phyloP scores from a whole-genome alignment of 2,113 vertebrate species.

The Dipodomys ordii region DNA sequence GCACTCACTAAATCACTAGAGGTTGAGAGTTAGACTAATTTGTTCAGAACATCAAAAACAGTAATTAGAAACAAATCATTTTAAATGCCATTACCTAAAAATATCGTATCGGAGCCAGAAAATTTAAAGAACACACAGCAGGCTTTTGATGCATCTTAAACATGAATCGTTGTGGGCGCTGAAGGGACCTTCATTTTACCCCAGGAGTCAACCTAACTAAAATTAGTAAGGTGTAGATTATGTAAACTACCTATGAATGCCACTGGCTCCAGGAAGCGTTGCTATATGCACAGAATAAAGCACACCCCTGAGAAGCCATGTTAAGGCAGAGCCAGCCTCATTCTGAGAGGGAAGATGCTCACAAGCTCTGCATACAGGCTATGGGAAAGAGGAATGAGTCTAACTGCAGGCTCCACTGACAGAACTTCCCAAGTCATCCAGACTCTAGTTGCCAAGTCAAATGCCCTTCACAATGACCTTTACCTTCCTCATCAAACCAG shows the following conservation, averaged over 20 bases:
- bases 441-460: too few species aligned
- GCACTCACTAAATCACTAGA: constrained; percentile 20
- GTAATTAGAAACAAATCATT: constrained; percentile 55
- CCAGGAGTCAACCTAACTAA: not conserved
- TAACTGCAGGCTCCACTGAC: not conserved
- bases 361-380: not conserved
- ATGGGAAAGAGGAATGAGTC: not conserved
- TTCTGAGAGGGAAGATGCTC: not conserved
- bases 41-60: constrained; percentile 43
- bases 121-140: constrained; percentile 1
- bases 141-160: not conserved
- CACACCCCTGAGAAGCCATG: not conserved
- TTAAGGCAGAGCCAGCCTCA: not conserved
- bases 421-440: too few species aligned
- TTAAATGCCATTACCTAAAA: constrained; percentile 56
- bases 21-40: not conserved
- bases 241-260: not conserved
- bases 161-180: not conserved
- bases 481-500: not conserved
- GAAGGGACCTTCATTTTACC: not conserved
- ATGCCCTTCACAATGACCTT: too few species aligned
- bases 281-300: not conserved
- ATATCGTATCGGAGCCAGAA: not conserved
- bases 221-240: not conserved
- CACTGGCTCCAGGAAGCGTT: not conserved